Percentiles rank a stretch among this genome's conserved stretches.
These are phyloP conservation scores for Drosophila antonietae DNA, from an alignment of 2,888 invertebrate genomes.

Conservation along the genomic window DNA sequence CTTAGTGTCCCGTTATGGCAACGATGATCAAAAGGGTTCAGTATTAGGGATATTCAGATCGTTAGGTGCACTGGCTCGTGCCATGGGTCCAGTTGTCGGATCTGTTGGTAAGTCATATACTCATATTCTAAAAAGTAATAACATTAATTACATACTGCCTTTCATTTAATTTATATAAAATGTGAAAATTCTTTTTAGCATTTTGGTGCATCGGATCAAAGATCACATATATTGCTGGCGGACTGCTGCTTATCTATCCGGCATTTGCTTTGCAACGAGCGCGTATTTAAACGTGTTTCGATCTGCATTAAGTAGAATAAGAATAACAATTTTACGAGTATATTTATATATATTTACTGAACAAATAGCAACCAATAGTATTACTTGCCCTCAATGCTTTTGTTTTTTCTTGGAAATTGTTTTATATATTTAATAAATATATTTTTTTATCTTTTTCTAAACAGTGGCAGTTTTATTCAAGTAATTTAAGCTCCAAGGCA, in stretches of 20 bases:
- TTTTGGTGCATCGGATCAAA: constrained; percentile 96
- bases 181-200: constrained; percentile 85
- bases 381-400: constrained; percentile 60
- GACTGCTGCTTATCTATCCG: constrained; percentile 90
- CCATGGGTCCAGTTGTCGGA: constrained; percentile 95
- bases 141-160: background rate
- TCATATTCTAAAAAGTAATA: background rate
- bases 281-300: constrained; percentile 52
- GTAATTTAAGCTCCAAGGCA: background rate
- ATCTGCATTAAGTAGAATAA: constrained; percentile 35
- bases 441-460: constrained; percentile 45
- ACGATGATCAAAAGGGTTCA: constrained; percentile 93
- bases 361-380: constrained; percentile 52
- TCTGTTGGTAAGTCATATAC: constrained; percentile 88
- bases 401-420: constrained; percentile 37
- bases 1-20: constrained; percentile 93
- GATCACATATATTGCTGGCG: constrained; percentile 92
- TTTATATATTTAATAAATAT: constrained; percentile 35
- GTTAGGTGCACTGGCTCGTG: constrained; percentile 96
- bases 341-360: constrained; percentile 22
- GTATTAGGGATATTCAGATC: constrained; percentile 97
- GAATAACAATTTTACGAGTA: constrained; percentile 33
- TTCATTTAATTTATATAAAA: background rate
- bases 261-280: constrained; percentile 87
- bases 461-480: background rate